These are phyloP conservation scores for Caerostris darwini DNA, from an alignment of 1,140 invertebrate species.

Conservation along the genomic window DNA sequence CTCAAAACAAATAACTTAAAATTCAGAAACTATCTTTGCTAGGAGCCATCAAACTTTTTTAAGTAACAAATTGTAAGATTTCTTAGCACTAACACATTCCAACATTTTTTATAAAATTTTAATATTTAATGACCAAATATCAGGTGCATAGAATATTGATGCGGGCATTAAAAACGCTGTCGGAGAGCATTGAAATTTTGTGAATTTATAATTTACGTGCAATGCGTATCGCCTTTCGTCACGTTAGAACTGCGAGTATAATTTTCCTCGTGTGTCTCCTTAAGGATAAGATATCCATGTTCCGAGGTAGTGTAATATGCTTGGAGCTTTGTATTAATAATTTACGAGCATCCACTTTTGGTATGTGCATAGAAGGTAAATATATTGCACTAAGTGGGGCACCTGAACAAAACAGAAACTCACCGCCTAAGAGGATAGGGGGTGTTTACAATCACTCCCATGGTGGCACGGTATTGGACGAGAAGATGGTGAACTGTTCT, in stretches of 20 bases:
- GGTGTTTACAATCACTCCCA: conserved; percentile 37
- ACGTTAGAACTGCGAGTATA: conserved; percentile 12
- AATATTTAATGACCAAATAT: conserved; percentile 13
- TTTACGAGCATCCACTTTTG: not conserved
- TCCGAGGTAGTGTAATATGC: conserved; percentile 26
- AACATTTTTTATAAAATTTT: conserved; percentile 3
- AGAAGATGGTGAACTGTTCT: conserved; percentile 1
- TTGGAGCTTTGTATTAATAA: conserved; percentile 29
- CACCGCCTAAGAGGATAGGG: conserved; percentile 1
- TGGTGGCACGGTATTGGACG: not conserved
- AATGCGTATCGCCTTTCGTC: conserved; percentile 31
- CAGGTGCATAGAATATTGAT: conserved; percentile 42
- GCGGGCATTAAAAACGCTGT: conserved; percentile 18
- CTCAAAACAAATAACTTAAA: not conserved
- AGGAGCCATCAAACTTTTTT: not conserved
- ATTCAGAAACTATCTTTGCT: not conserved
- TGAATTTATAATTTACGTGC: conserved; percentile 32
- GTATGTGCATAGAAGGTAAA: not conserved
- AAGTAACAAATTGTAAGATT: not conserved
- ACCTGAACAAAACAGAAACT: conserved; percentile 33
- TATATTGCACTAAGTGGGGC: not conserved
- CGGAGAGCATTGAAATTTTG: conserved; percentile 28
- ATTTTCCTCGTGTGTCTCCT: conserved; percentile 26
- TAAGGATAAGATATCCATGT: conserved; percentile 28
- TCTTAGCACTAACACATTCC: not conserved